A percentile compares a stretch with the other conserved stretches of the same genome.
Conservation (phyloP, 2,797 vertebrate genomes). For the Crenichthys baileyi region DNA sequence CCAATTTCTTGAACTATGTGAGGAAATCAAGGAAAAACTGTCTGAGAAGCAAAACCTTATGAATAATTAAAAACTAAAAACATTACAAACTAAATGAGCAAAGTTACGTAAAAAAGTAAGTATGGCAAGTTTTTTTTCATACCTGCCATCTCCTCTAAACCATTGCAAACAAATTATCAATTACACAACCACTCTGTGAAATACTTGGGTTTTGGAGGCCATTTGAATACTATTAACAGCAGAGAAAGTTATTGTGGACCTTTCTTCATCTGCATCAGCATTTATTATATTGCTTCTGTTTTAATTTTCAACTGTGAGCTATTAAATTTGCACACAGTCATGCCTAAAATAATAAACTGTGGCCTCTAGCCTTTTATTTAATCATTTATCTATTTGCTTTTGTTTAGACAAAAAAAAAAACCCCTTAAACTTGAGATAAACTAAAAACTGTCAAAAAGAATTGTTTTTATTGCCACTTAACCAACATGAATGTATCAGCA, state of each 20-base stretch:
- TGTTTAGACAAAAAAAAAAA: too few species aligned
- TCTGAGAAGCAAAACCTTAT: neutral
- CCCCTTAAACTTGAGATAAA: too few species aligned
- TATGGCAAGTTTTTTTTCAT: too few species aligned
- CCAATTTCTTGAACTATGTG: constrained; percentile 27
- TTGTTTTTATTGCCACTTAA: neutral
- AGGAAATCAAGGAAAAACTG: constrained; percentile 9
- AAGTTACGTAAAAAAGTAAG: neutral
- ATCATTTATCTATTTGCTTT: neutral
- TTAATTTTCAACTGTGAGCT: neutral
- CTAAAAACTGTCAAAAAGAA: too few species aligned
- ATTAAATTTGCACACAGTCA: neutral
- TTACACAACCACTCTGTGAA: neutral
- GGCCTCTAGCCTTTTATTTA: neutral
- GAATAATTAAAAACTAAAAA: neutral
- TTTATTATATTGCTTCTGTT: neutral
- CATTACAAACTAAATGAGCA: neutral
- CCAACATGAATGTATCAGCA: neutral
- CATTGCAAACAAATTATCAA: neutral
- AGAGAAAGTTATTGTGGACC: neutral
- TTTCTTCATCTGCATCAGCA: neutral
- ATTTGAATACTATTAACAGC: neutral
- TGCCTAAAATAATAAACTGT: neutral
- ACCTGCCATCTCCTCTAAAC: neutral
- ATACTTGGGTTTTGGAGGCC: neutral